Evolutionary conservation across 2,888 invertebrate genomes (phyloP), one percentile per base, ranked within the genome.

Genomic region (Amblyteles armatorius): DNA sequence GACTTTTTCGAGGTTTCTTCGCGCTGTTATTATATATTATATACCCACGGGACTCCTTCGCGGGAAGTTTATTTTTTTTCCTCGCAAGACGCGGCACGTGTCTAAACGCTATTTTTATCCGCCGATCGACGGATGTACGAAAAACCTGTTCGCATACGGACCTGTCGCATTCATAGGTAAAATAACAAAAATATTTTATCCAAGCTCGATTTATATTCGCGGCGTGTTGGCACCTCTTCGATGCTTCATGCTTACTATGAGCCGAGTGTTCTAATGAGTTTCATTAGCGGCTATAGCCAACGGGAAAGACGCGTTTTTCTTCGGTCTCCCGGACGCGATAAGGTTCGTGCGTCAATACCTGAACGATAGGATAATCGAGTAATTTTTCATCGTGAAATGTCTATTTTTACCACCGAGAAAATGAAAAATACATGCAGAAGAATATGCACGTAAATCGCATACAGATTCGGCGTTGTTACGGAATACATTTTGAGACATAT

Each of bases 1-100:
- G 44, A 36, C 48, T 71, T 71, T 73, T 85, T 79, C 79, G 71
- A 82, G 67, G 40, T 72, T 82, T 77, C 13, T 74, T 74, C 60
- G 73, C 52, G 36, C 36, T 52, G 40, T 67, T 63, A 67, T 52
- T 67, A 52, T 22, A 22, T 22, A 22, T 22, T 22, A 22, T 22
- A 22, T 22, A 76, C 76, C 22, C 33, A 67, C 11, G 19, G 63
- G 19, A 50, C 63, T 63, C 63, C 16, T 48, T 63, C 48, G 19
- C 11, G 33, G 19, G 3, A 16, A 11, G 13, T 65, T 52, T 33
- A 52, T 29, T 29, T 57, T 26, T 57, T 26, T 26, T 55, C 11
- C 11, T 22, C 13, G 33, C 26, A 19, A n/a, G 13, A 36, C 13
- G 48, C 29, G 16, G 74, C 74, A 63, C 60, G 74, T 74, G n/a